Evolutionary conservation across 2,113 vertebrate genomes (phyloP), one percentile per base, ranked within the genome.

Genomic region (Cyphomyrus discorhynchus): DNA sequence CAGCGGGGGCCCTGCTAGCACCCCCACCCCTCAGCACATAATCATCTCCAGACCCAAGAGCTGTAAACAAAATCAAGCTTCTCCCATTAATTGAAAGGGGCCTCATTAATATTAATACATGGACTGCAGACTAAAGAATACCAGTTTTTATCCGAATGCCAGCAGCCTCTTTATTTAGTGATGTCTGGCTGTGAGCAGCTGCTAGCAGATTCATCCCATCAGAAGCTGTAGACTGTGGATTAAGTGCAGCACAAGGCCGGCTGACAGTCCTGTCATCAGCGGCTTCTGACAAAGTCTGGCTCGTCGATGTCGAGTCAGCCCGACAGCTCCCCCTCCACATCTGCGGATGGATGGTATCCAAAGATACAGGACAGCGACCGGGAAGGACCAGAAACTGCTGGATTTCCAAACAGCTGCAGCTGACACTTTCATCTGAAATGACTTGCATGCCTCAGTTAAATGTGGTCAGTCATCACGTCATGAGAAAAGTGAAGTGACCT

Each of bases 21-120:
- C 15, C 13, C 85, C 27, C 24, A 15, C 47, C 52, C 84, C 84
- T 31, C 47, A n/a, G 21, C 84, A 86, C 84, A 86, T 86, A 84
- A 86, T 86, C 85, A 87, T 35, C 17, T 35, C 31, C 50, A 35
- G n/a, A 50, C 85, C 85, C 27, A 87, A 31, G 15, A 50, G 85
- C 50, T 39, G 85, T 87, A 87, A 87, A 87, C 85, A 87, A 87
- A 87, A 86, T 86, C 84, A 86, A 53, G 47, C 85, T 31, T 27
- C 47, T 53, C 50, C 49, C 13, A 53, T 35, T 87, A 53, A 87
- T 39, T 87, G 85, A 80, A 50, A 35, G 17, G 50, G 85, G 17
- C 49, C 50, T 53, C 50, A 87, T 87, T 87, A 87, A 87, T 87
- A 87, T 87, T 87, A 87, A 87, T 39, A 53, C 31, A 39, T 24